phyloP scores from a whole-genome alignment of 2,797 vertebrate species.

The Galaxias olidus region DNA sequence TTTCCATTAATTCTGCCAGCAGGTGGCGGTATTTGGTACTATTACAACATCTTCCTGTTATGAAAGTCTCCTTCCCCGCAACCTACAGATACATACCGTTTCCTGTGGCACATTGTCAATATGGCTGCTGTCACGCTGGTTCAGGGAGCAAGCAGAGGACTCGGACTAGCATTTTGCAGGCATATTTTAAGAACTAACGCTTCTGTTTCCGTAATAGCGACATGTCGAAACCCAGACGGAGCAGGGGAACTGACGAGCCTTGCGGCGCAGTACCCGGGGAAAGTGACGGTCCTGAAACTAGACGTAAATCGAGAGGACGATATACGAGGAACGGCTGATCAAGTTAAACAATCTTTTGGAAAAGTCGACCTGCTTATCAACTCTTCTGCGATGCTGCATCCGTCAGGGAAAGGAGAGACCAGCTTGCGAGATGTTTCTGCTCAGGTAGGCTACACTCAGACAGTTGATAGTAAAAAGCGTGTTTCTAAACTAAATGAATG shows the following conservation, averaged over 20 bases:
- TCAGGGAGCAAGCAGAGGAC: slow-evolving; percentile 74
- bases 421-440: slow-evolving; percentile 72
- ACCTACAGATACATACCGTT: not conserved
- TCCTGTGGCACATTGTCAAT: not conserved
- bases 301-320: slow-evolving; percentile 71
- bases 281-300: slow-evolving; percentile 62
- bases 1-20: not conserved
- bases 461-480: not conserved
- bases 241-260: slow-evolving; percentile 53
- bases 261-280: slow-evolving; percentile 44
- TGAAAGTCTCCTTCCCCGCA: too few relatives aligned
- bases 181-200: slow-evolving; percentile 55
- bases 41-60: not conserved
- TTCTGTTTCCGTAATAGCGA: slow-evolving; percentile 61
- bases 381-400: slow-evolving; percentile 73
- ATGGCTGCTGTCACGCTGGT: slow-evolving; percentile 69
- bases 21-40: not conserved
- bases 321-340: slow-evolving; percentile 54
- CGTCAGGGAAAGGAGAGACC: slow-evolving; percentile 75
- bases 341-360: slow-evolving; percentile 54
- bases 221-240: slow-evolving; percentile 69
- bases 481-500: too few relatives aligned
- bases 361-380: slow-evolving; percentile 73
- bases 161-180: slow-evolving; percentile 72
- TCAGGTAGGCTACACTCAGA: slow-evolving; percentile 48